Percentiles rank a stretch among this genome's conserved stretches.
Conservation (phyloP, 2,888 invertebrate genomes). For the Limnephilus rhombicus region DNA sequence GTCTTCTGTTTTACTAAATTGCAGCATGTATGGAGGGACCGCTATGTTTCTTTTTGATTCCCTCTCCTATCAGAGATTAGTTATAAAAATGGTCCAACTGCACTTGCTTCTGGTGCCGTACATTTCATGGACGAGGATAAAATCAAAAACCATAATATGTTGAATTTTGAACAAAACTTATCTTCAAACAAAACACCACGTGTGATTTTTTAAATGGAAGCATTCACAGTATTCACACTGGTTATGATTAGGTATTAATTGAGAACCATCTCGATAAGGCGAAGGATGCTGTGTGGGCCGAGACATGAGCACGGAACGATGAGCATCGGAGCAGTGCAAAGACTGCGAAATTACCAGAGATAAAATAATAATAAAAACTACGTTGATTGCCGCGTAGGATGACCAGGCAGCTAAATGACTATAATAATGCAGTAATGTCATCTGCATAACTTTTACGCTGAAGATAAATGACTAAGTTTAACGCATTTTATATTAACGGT, state of each 20-base stretch:
- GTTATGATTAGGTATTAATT: neutral
- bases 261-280: neutral
- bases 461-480: neutral
- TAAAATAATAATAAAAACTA: conserved; percentile 24
- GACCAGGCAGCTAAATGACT: neutral
- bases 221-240: neutral
- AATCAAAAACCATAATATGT: neutral
- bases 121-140: neutral
- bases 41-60: no score
- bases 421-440: neutral
- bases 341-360: conserved; percentile 15
- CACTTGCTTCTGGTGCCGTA: neutral
- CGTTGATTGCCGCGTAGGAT: conserved; percentile 6
- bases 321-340: neutral
- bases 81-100: neutral
- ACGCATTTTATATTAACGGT: neutral
- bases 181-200: neutral
- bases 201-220: neutral
- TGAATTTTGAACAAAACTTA: neutral
- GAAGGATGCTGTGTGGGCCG: conserved; percentile 7
- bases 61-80: neutral
- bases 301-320: neutral
- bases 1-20: no score
- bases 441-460: neutral
- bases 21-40: no score